Evolutionary conservation across 2,797 vertebrate genomes (phyloP).

Genomic region (Erethizon dorsatum): DNA sequence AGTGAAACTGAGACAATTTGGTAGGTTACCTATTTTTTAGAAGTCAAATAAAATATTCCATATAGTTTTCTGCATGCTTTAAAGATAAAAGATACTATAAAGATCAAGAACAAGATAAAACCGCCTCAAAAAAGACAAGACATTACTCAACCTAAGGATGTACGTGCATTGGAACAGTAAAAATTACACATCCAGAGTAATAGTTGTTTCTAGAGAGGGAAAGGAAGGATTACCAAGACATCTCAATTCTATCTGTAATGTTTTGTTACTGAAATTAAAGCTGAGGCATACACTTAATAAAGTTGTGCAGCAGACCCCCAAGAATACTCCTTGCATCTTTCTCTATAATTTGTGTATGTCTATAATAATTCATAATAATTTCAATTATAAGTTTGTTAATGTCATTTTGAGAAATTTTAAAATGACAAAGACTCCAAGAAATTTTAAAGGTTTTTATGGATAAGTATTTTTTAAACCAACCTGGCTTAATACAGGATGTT

Average conservation of each 20-base stretch:
- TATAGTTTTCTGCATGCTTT: neutral
- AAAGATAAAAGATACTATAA: neutral
- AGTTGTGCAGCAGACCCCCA: neutral
- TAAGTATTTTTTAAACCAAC: constrained; percentile 2
- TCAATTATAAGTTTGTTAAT: constrained; percentile 13
- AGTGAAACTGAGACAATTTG: constrained; percentile 29
- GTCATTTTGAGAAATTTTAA: constrained; percentile 47
- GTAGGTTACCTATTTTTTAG: neutral
- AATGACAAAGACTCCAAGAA: constrained; percentile 39
- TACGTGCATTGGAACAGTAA: neutral
- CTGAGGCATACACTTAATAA: neutral
- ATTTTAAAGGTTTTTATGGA: constrained; percentile 1
- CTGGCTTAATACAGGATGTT: neutral
- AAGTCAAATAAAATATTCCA: constrained; percentile 23
- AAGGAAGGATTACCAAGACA: neutral
- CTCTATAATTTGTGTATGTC: neutral
- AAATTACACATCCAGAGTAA: neutral
- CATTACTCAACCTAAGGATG: neutral
- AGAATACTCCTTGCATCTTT: neutral
- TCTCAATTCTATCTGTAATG: neutral
- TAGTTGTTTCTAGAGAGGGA: neutral
- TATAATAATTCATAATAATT: constrained; percentile 25
- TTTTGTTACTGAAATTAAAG: constrained; percentile 38
- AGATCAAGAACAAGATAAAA: neutral
- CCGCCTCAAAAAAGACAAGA: constrained; percentile 24